These are phyloP conservation scores for Ormyrus thymus DNA, from an alignment of 2,888 invertebrate genomes.

Conservation along the genomic window DNA sequence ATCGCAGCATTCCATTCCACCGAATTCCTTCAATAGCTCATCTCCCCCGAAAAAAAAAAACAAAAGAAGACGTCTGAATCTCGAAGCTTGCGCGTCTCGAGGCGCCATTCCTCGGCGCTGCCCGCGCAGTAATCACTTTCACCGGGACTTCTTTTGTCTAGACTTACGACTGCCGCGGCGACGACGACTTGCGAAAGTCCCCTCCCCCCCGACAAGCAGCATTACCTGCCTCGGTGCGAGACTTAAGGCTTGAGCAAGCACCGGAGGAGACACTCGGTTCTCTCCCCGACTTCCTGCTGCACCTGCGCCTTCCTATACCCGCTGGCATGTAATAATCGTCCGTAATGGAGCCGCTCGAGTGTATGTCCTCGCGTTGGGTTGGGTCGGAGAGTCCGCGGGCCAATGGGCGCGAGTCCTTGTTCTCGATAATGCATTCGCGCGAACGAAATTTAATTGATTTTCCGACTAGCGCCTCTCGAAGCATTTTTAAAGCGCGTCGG, in stretches of 20 bases:
- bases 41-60: too few relatives aligned
- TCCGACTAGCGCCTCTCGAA: too few relatives aligned
- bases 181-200: slow-evolving; percentile 24
- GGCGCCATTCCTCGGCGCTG: too few relatives aligned
- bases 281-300: slow-evolving; percentile 68
- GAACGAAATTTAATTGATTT: too few relatives aligned
- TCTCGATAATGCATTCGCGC: too few relatives aligned
- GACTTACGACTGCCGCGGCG: not conserved
- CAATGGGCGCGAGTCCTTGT: too few relatives aligned
- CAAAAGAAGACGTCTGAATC: too few relatives aligned
- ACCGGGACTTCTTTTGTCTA: slow-evolving; percentile 31
- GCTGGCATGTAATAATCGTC: not conserved
- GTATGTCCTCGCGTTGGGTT: not conserved
- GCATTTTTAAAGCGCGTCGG: too few relatives aligned
- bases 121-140: slow-evolving; percentile 15
- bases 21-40: too few relatives aligned
- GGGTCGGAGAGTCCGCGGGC: too few relatives aligned
- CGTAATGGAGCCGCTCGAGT: not conserved
- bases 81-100: too few relatives aligned
- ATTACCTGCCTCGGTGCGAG: not conserved
- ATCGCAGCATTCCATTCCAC: too few relatives aligned
- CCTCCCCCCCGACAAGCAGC: not conserved
- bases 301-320: slow-evolving; percentile 62
- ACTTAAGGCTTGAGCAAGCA: not conserved
- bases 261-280: slow-evolving; percentile 44